Percentiles rank a stretch among this genome's conserved stretches.
phyloP scores from a whole-genome alignment of 2,888 invertebrate species.

The Gari tellinella region DNA sequence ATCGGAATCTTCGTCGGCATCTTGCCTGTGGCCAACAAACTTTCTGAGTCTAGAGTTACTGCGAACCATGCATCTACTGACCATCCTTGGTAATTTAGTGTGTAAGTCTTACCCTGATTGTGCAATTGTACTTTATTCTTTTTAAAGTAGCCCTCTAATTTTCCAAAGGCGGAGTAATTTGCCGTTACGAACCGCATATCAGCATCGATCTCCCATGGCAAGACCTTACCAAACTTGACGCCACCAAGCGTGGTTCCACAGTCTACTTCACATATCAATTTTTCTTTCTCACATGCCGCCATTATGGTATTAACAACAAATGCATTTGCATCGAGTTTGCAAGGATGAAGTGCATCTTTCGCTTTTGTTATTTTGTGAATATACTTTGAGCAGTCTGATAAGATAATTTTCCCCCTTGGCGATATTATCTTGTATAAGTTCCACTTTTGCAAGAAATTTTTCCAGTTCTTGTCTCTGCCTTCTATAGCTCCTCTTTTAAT shows the following conservation, averaged over 20 bases:
- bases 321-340: slow-evolving; percentile 72
- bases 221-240: slow-evolving; percentile 78
- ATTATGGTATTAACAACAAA: slow-evolving; percentile 64
- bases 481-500: slow-evolving; percentile 15
- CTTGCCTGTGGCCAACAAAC: slow-evolving; percentile 49
- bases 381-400: slow-evolving; percentile 50
- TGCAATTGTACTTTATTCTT: slow-evolving; percentile 16
- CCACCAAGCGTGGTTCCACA: slow-evolving; percentile 80
- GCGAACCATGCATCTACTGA: slow-evolving; percentile 68
- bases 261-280: slow-evolving; percentile 75
- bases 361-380: no score
- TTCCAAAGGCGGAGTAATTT: slow-evolving; percentile 65
- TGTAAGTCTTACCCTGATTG: slow-evolving; percentile 27
- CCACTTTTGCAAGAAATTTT: slow-evolving; percentile 42
- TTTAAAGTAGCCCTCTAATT: slow-evolving; percentile 33
- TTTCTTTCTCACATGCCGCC: slow-evolving; percentile 63
- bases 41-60: slow-evolving; percentile 69
- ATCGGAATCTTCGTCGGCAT: slow-evolving; percentile 71
- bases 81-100: slow-evolving; percentile 58
- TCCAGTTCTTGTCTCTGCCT: slow-evolving; percentile 24
- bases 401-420: slow-evolving; percentile 66
- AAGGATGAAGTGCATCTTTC: slow-evolving; percentile 64
- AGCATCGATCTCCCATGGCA: slow-evolving; percentile 82
- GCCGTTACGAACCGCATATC: slow-evolving; percentile 70
- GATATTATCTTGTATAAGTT: slow-evolving; percentile 39